phyloP scores from a whole-genome alignment of 2,797 vertebrate genomes.

The Xiphophorus birchmanni region DNA sequence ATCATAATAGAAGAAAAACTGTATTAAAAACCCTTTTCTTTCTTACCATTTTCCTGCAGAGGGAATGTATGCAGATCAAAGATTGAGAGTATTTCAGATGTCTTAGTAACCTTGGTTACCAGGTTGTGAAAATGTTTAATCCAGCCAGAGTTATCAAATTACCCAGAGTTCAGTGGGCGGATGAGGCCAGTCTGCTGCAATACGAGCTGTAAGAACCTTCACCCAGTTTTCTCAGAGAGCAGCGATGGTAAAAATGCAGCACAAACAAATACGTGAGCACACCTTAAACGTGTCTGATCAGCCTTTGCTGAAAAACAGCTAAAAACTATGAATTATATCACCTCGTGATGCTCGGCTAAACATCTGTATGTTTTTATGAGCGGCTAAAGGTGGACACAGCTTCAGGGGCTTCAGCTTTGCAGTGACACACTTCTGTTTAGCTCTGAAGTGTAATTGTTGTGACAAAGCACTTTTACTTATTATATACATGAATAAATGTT shows the following conservation, averaged over 20 bases:
- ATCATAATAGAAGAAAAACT: too few relatives aligned
- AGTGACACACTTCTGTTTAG: neutral
- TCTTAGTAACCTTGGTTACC: neutral
- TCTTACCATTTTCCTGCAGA: neutral
- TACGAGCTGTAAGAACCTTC: conserved; percentile 41
- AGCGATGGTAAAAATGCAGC: neutral
- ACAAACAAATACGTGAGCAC: neutral
- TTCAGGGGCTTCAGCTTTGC: conserved; percentile 59
- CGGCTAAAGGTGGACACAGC: conserved; percentile 63
- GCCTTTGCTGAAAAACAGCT: neutral
- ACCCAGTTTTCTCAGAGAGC: conserved; percentile 16
- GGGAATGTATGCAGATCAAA: neutral
- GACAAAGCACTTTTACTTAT: neutral
- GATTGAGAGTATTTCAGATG: neutral
- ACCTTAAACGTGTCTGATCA: neutral
- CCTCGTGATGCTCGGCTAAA: conserved; percentile 2
- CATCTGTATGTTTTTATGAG: conserved; percentile 44
- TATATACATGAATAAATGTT: neutral
- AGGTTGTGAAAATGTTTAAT: conserved; percentile 9
- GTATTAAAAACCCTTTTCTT: too few relatives aligned
- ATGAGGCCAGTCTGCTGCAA: conserved; percentile 13
- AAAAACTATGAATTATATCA: neutral
- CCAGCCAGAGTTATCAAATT: neutral
- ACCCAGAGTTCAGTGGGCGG: neutral
- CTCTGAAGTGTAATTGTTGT: neutral